Percentiles rank a stretch among this genome's conserved stretches.
phyloP scores from a whole-genome alignment of 2,113 vertebrate genomes.

The Zootoca vivipara region DNA sequence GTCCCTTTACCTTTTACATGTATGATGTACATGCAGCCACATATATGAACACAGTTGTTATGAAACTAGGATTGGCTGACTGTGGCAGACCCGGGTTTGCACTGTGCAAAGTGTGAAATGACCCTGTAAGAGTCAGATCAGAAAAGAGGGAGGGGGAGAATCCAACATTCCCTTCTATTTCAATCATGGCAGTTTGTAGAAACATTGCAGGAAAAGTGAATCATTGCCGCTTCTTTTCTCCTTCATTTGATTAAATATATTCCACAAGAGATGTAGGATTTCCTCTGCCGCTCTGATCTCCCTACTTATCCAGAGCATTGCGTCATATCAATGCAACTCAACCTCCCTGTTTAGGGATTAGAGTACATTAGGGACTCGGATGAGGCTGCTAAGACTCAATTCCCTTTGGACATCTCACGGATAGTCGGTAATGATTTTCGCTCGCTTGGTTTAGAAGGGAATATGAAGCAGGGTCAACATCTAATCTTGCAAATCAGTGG shows the following conservation, averaged over 20 bases:
- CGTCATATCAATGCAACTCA: constrained; percentile 45
- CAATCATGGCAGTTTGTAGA: background rate
- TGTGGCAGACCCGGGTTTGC: background rate
- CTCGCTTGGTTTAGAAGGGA: constrained; percentile 27
- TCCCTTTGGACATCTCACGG: constrained; percentile 52
- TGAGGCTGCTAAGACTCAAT: constrained; percentile 48
- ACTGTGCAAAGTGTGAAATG: background rate
- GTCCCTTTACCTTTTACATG: no score
- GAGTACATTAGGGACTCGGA: constrained; percentile 36
- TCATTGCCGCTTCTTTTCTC: background rate
- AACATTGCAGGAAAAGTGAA: background rate
- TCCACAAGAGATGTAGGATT: constrained; percentile 44
- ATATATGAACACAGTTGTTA: background rate
- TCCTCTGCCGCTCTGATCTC: constrained; percentile 28
- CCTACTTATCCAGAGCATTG: constrained; percentile 40
- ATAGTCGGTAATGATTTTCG: constrained; percentile 51
- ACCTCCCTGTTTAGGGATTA: constrained; percentile 28
- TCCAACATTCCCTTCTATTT: background rate
- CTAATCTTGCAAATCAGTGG: constrained; percentile 39
- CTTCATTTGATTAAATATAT: background rate
- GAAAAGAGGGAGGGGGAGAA: no score
- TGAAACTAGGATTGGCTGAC: background rate
- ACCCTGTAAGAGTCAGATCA: background rate
- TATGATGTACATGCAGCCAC: no score
- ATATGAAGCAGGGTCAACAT: constrained; percentile 23